These are phyloP conservation scores for Pasiphila rectangulata DNA, from an alignment of 2,888 invertebrate species.

Conservation along the genomic window DNA sequence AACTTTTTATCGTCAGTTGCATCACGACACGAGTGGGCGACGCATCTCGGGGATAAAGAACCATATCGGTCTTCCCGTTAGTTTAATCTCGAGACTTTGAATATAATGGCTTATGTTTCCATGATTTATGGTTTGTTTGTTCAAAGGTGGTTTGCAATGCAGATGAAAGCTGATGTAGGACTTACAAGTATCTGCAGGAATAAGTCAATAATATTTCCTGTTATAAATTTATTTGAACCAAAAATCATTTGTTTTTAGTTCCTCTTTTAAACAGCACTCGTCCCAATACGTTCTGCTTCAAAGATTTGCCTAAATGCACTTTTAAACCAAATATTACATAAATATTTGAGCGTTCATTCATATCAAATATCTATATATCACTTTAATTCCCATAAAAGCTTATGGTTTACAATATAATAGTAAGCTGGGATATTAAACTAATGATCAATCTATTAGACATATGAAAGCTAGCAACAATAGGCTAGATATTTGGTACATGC, in stretches of 20 bases:
- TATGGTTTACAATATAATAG: too few species aligned
- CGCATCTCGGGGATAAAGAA: constrained; percentile 39
- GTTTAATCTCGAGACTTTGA: constrained; percentile 51
- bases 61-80: constrained; percentile 40
- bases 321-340: too few species aligned
- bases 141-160: constrained; percentile 39
- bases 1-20: constrained; percentile 43
- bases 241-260: too few species aligned
- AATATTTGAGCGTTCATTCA: too few species aligned
- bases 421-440: constrained; percentile 8
- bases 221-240: too few species aligned
- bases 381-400: too few species aligned
- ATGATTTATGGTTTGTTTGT: constrained; percentile 61
- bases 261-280: too few species aligned
- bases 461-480: constrained; percentile 35
- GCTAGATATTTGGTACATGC: constrained; percentile 21
- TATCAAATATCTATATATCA: too few species aligned
- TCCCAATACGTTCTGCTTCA: too few species aligned
- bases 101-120: constrained; percentile 50
- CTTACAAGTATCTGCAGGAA: constrained; percentile 35
- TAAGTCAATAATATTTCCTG: constrained; percentile 30
- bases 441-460: constrained; percentile 30
- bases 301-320: too few species aligned
- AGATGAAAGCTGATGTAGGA: constrained; percentile 41
- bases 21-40: constrained; percentile 45